These are phyloP conservation scores for Tenualosa ilisha DNA, from an alignment of 2,797 vertebrate genomes.

Conservation along the genomic window DNA sequence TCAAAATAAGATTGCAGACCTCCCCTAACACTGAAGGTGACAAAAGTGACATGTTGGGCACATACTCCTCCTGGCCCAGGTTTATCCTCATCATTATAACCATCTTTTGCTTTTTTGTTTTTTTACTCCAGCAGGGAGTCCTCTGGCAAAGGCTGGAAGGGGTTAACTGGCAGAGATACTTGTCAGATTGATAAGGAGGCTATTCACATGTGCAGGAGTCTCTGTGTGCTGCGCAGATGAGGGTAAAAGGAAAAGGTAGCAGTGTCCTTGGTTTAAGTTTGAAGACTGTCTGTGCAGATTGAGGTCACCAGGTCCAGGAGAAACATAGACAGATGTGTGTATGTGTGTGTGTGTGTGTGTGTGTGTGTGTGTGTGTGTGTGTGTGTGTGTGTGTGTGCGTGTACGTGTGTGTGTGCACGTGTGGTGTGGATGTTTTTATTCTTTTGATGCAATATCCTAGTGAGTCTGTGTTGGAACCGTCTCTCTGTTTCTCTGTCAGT, in stretches of 20 bases:
- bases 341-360: conserved; percentile 29
- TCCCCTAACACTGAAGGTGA: background rate
- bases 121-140: background rate
- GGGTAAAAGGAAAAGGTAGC: conserved; percentile 30
- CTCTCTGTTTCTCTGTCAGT: background rate
- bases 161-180: background rate
- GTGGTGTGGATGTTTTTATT: conserved; percentile 47
- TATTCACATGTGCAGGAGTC: background rate
- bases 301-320: conserved; percentile 45
- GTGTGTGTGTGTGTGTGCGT: conserved; percentile 58
- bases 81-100: background rate
- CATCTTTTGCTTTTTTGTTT: background rate
- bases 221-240: background rate
- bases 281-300: conserved; percentile 55
- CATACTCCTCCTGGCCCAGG: background rate
- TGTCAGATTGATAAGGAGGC: background rate
- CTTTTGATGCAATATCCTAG: background rate
- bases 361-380: background rate
- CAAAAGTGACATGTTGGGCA: background rate
- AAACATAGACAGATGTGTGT: conserved; percentile 20
- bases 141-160: background rate
- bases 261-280: conserved; percentile 62
- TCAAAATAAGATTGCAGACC: background rate
- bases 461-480: background rate
- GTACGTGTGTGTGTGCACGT: conserved; percentile 53